A percentile compares a stretch with the other conserved stretches of the same genome.
Evolutionary conservation across 1,140 invertebrate genomes (phyloP).

Genomic region (Polyergus mexicanus): DNA sequence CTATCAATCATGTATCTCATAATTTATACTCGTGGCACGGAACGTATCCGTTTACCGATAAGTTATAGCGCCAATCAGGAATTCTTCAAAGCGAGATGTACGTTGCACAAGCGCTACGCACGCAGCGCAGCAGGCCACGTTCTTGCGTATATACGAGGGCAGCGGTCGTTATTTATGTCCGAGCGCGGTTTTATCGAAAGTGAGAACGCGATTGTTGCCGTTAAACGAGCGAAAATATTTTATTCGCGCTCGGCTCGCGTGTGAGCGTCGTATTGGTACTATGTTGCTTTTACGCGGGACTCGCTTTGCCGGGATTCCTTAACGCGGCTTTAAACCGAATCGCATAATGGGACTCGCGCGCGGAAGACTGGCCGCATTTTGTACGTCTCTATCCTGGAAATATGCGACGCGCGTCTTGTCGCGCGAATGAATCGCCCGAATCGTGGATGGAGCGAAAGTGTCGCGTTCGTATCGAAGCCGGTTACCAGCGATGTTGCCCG

Average conservation of each 20-base stretch:
- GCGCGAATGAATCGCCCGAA: neutral
- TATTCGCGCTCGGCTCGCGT: neutral
- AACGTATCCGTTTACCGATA: constrained; percentile 12
- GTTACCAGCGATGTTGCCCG: constrained; percentile 7
- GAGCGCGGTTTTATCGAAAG: constrained; percentile 52
- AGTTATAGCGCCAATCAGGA: constrained; percentile 1
- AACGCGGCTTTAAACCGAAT: constrained; percentile 26
- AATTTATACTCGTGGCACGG: neutral
- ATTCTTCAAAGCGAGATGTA: neutral
- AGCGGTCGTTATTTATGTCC: constrained; percentile 40
- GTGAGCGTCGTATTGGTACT: neutral
- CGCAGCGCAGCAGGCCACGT: neutral
- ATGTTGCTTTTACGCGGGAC: neutral
- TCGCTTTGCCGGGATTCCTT: constrained; percentile 25
- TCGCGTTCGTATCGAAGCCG: constrained; percentile 39
- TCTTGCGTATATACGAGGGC: constrained; percentile 3
- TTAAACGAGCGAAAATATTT: constrained; percentile 47
- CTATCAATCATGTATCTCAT: constrained; percentile 13
- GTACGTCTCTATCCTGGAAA: constrained; percentile 22
- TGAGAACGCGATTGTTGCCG: constrained; percentile 58
- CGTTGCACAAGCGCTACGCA: neutral
- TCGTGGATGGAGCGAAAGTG: constrained; percentile 29
- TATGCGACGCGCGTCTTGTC: neutral
- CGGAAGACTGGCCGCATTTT: constrained; percentile 24
- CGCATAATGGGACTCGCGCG: constrained; percentile 19